phyloP scores from a whole-genome alignment of 2,888 invertebrate genomes.

The Hirtodrosophila cameraria region DNA sequence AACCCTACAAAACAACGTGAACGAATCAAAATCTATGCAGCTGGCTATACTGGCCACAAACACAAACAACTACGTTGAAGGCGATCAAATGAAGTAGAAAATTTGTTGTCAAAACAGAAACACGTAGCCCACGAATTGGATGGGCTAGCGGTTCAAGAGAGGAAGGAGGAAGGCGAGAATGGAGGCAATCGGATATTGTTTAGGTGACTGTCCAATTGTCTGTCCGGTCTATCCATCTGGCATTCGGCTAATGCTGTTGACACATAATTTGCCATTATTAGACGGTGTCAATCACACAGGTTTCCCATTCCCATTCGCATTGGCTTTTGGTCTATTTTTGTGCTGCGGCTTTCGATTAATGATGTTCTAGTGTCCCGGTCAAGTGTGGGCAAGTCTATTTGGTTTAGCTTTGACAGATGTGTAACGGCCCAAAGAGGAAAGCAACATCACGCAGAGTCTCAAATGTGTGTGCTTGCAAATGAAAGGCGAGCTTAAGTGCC shows the following conservation, averaged over 20 bases:
- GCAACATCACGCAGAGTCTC: not conserved
- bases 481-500: conserved; percentile 2
- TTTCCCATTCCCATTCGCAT: conserved; percentile 5
- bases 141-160: not conserved
- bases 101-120: conserved; percentile 65
- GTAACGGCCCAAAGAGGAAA: conserved; percentile 1
- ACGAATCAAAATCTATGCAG: conserved; percentile 12
- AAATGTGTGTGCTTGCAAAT: not conserved
- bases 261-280: conserved; percentile 62
- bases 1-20: conserved; percentile 12
- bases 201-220: conserved; percentile 10
- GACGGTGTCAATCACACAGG: conserved; percentile 47
- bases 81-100: conserved; percentile 70
- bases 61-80: conserved; percentile 6
- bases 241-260: conserved; percentile 27
- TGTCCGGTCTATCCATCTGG: not conserved
- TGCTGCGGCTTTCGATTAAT: conserved; percentile 9
- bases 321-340: not conserved
- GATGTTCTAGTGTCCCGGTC: not conserved
- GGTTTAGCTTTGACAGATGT: conserved; percentile 21
- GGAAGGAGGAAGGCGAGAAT: too few relatives aligned
- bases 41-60: conserved; percentile 10
- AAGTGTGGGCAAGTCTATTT: conserved; percentile 13
- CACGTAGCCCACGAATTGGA: conserved; percentile 12
- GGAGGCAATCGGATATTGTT: conserved; percentile 15